These are phyloP conservation scores for Micropterix aruncella DNA, from an alignment of 2,888 invertebrate genomes.

Conservation along the genomic window DNA sequence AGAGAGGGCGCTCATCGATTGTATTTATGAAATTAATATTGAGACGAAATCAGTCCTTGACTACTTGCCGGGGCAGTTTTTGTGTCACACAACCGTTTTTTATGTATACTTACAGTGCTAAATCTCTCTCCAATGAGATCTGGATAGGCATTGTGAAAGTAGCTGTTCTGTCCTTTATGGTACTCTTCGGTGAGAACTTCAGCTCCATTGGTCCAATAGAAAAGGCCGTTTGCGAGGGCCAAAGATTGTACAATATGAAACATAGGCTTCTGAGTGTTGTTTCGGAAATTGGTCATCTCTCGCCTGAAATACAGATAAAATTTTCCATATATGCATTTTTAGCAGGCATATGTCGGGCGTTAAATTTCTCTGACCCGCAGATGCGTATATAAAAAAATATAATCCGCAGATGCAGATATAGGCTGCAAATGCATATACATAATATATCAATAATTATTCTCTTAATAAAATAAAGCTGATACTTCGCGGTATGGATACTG, in stretches of 20 bases:
- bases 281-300: slow-evolving; percentile 56
- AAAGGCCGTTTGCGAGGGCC: slow-evolving; percentile 59
- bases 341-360: not conserved
- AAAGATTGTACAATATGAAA: slow-evolving; percentile 63
- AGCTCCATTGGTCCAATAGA: slow-evolving; percentile 77
- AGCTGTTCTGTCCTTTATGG: slow-evolving; percentile 49
- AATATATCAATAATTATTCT: too few species aligned
- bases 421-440: too few species aligned
- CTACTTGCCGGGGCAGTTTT: too few species aligned
- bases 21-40: too few species aligned
- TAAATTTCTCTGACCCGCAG: not conserved
- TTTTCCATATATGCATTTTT: not conserved
- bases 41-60: too few species aligned
- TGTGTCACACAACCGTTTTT: too few species aligned
- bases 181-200: slow-evolving; percentile 70
- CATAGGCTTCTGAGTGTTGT: slow-evolving; percentile 60
- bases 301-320: slow-evolving; percentile 32
- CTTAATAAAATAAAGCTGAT: too few species aligned
- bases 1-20: too few species aligned
- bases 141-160: slow-evolving; percentile 65
- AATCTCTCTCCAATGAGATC: slow-evolving; percentile 23
- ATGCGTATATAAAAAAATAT: not conserved
- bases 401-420: too few species aligned
- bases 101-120: slow-evolving; percentile 19
- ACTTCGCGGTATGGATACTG: too few species aligned